Evolutionary conservation across 2,797 vertebrate species (phyloP), one percentile per base, ranked within the genome.

Genomic region (Gymnocypris eckloni): DNA sequence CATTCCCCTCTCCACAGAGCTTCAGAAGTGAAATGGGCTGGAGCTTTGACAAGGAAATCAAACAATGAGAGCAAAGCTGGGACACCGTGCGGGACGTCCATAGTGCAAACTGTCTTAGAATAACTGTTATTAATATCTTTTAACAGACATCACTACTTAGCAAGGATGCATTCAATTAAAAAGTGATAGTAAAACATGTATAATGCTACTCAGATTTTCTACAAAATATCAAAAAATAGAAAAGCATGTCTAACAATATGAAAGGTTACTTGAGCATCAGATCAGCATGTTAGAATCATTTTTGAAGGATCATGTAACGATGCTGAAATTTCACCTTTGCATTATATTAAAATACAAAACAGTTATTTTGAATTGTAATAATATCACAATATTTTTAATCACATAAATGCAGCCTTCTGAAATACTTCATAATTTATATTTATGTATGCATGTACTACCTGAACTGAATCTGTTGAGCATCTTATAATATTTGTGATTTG

Each of bases 51-150:
- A 80, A 80, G 82, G 61, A 77, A 59, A 77, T 15, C 22, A 7
- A 78, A 88, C 83, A 88, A 87, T 56, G 67, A 72, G 48, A 39
- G 82, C 67, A 85, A 81, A 88, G 45, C 75, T 61, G 6, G 56
- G 33, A 64, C 64, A 64, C 5, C 45, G 39, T 75, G 25, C 72
- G 39, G 69, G n/a, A 81, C 52, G 4, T 50, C 22, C 64, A 67
- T 56, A 22, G 73, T 76, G 13, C 61, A 54, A 13, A 52, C 45
- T 13, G 50, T 70, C 64, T 70, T 22, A 41, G 11, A 70, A 52
- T 13, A 71, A 22, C 50, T 4, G 15, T 39, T 54, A 71, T n/a
- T 41, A 54, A 15, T 15, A 10, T 2, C 11, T 11, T 81, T 20
- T 7, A 28, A 64, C 25, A 64, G 7, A 28, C 59, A 28, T 6